Percentiles rank a stretch among this genome's conserved stretches.
Conservation (phyloP, 2,888 invertebrate genomes). For the Allolobophora icterica region DNA sequence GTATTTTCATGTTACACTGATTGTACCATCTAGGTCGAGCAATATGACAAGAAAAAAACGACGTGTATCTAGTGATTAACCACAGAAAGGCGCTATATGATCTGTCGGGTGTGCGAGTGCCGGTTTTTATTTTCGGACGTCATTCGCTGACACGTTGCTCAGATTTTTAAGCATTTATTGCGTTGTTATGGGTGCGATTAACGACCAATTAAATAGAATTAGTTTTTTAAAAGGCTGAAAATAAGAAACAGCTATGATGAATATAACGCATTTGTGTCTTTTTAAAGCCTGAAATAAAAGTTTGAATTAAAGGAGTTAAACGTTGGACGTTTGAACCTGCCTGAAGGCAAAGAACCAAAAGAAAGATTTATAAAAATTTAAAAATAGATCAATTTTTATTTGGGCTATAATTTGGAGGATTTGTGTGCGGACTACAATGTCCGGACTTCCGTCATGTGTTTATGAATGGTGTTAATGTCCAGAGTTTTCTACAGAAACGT, state of each 20-base stretch:
- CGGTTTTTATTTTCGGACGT: not conserved
- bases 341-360: too few species aligned
- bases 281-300: not conserved
- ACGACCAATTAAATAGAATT: not conserved
- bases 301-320: not conserved
- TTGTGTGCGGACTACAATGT: not conserved
- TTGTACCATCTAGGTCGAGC: not conserved
- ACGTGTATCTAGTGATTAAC: not conserved
- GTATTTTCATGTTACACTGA: not conserved
- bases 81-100: not conserved
- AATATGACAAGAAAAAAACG: not conserved
- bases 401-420: not conserved
- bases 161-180: not conserved
- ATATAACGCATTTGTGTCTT: not conserved
- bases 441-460: not conserved
- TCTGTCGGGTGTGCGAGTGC: not conserved
- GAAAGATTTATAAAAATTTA: not conserved
- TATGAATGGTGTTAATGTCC: not conserved
- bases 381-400: not conserved
- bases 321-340: too few species aligned
- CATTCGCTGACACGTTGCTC: not conserved
- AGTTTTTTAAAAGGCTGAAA: not conserved
- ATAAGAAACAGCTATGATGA: not conserved
- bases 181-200: not conserved
- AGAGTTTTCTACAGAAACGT: not conserved